These are phyloP conservation scores for Luscinia luscinia DNA, from an alignment of 2,797 vertebrate species.

Conservation along the genomic window DNA sequence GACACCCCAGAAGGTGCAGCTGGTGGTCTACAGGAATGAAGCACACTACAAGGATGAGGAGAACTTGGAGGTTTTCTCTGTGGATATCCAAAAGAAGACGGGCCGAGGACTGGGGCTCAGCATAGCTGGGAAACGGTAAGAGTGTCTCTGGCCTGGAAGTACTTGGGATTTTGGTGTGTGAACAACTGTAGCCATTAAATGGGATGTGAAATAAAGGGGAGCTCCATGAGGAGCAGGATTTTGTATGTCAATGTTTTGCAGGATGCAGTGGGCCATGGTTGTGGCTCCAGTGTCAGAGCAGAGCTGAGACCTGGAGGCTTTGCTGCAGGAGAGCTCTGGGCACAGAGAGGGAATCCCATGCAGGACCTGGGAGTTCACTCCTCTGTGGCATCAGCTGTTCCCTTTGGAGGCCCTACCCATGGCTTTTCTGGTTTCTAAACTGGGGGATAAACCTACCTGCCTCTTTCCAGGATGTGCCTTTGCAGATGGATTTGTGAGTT, in stretches of 20 bases:
- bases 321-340: neutral
- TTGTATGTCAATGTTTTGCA: neutral
- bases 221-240: neutral
- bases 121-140: slow-evolving; percentile 90
- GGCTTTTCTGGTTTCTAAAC: neutral
- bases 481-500: neutral
- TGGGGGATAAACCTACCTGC: neutral
- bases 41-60: slow-evolving; percentile 90
- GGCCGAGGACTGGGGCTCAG: slow-evolving; percentile 93
- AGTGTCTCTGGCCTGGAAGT: fast-evolving
- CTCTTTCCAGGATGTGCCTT: neutral
- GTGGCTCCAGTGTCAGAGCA: neutral
- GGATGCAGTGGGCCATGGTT: fast-evolving
- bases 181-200: neutral
- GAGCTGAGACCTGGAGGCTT: too few species aligned
- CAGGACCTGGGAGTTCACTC: neutral
- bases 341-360: fast-evolving
- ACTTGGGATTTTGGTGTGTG: neutral
- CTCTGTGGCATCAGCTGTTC: neutral
- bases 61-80: slow-evolving; percentile 87
- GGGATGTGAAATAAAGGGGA: neutral
- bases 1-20: slow-evolving; percentile 86
- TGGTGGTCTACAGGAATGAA: slow-evolving; percentile 89
- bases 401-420: neutral
- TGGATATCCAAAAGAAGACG: slow-evolving; percentile 90